Evolutionary conservation across 2,113 vertebrate species (phyloP).

Genomic region (Apodemus sylvaticus): DNA sequence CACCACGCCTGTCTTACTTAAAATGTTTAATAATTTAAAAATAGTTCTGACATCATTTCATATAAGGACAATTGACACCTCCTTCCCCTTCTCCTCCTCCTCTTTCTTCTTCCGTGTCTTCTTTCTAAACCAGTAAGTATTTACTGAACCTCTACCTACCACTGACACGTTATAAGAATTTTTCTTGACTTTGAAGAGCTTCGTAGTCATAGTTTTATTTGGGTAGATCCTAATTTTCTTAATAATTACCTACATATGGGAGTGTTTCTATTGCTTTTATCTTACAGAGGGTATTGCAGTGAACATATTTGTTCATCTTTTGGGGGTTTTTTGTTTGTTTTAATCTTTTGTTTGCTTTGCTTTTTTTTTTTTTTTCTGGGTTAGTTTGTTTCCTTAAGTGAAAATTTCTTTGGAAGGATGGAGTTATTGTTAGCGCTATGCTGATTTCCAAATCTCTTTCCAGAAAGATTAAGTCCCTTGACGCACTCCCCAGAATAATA

Average conservation of each 20-base stretch:
- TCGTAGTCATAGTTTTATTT: not conserved
- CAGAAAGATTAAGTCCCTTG: not conserved
- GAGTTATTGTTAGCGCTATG: not conserved
- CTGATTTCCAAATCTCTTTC: constrained; percentile 21
- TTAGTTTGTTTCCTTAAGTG: constrained; percentile 21
- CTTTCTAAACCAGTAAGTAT: not conserved
- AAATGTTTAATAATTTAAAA: not conserved
- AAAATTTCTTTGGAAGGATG: not conserved
- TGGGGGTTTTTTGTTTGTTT: not conserved
- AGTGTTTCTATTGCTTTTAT: not conserved
- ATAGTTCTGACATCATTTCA: not conserved
- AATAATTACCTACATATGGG: not conserved
- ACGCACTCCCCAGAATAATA: not conserved
- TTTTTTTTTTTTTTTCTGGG: not conserved
- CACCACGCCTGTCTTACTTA: no score
- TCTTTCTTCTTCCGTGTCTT: not conserved
- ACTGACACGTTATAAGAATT: not conserved
- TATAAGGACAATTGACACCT: not conserved
- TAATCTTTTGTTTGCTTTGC: no score
- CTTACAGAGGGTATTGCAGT: not conserved
- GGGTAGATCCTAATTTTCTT: not conserved
- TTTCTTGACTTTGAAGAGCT: constrained; percentile 40
- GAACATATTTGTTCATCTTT: not conserved
- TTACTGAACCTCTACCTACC: not conserved
- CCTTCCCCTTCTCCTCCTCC: not conserved